phyloP scores from a whole-genome alignment of 2,888 invertebrate species.

The Hydropsyche betteni region DNA sequence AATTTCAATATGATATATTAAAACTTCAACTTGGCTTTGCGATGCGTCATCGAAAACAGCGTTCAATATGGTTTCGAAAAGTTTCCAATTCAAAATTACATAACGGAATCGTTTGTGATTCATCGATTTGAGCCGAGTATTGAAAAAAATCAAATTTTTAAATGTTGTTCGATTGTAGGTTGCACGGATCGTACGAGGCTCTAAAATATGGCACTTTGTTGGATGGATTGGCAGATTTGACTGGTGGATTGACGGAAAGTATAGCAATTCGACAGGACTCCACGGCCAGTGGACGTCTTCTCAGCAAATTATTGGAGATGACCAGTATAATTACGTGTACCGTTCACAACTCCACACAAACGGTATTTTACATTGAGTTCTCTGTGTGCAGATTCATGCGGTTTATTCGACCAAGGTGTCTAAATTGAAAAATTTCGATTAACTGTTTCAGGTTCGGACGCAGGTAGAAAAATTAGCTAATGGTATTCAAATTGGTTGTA shows the following conservation, averaged over 20 bases:
- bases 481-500: slow-evolving; percentile 80
- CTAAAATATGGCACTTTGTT: slow-evolving; percentile 89
- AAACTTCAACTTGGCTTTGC: no score
- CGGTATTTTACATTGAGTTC: slow-evolving; percentile 28
- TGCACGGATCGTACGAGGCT: slow-evolving; percentile 93
- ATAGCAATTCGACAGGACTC: slow-evolving; percentile 77
- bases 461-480: slow-evolving; percentile 70
- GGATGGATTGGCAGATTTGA: slow-evolving; percentile 87
- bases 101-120: no score
- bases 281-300: slow-evolving; percentile 72
- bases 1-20: slow-evolving; percentile 56
- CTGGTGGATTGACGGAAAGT: slow-evolving; percentile 89
- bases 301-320: slow-evolving; percentile 78
- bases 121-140: no score
- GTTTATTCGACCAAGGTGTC: background rate
- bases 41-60: no score
- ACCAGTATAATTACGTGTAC: slow-evolving; percentile 87
- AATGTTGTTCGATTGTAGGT: slow-evolving; percentile 60
- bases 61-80: no score
- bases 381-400: no score
- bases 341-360: slow-evolving; percentile 56
- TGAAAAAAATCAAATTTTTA: background rate
- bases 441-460: slow-evolving; percentile 62
- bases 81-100: no score
- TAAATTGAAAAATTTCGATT: slow-evolving; percentile 3